Percentiles rank a stretch among this genome's conserved stretches.
Conservation (phyloP, 1,140 invertebrate species). For the Lanistes nyassanus region DNA sequence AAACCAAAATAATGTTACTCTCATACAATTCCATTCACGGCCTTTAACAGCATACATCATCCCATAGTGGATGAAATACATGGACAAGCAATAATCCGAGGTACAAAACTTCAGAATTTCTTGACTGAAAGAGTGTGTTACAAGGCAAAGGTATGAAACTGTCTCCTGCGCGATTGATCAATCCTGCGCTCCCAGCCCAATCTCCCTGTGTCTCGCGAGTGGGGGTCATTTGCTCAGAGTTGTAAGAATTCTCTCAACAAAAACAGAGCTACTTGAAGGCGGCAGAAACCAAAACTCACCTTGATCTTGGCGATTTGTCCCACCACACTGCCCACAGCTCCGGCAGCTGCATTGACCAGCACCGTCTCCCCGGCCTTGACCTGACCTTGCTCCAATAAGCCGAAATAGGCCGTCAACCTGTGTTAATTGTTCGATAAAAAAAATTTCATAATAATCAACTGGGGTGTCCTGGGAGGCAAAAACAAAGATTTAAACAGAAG, state of each 20-base stretch:
- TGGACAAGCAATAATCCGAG: too few relatives aligned
- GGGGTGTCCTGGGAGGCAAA: too few relatives aligned
- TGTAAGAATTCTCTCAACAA: too few relatives aligned
- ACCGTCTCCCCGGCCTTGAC: constrained; percentile 77
- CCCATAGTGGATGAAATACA: too few relatives aligned
- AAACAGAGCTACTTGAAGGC: not conserved
- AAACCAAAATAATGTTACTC: too few relatives aligned
- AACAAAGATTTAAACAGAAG: too few relatives aligned
- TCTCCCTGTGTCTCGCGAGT: too few relatives aligned
- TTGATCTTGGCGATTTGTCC: constrained; percentile 73
- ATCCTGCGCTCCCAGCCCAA: not conserved
- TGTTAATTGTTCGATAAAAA: too few relatives aligned
- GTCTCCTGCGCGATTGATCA: not conserved
- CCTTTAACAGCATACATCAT: too few relatives aligned
- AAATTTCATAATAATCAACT: too few relatives aligned
- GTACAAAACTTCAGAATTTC: not conserved
- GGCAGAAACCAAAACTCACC: constrained; percentile 29
- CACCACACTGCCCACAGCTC: constrained; percentile 77
- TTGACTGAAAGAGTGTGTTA: not conserved
- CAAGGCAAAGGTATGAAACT: not conserved
- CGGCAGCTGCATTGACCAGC: constrained; percentile 71
- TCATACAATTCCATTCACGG: too few relatives aligned
- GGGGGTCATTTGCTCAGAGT: too few relatives aligned
- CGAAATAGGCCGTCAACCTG: constrained; percentile 81
- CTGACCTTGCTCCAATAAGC: constrained; percentile 76